Base-by-base conservation (phyloP, 2,888 invertebrate species). In the Amblyjoppa proteus region DNA sequence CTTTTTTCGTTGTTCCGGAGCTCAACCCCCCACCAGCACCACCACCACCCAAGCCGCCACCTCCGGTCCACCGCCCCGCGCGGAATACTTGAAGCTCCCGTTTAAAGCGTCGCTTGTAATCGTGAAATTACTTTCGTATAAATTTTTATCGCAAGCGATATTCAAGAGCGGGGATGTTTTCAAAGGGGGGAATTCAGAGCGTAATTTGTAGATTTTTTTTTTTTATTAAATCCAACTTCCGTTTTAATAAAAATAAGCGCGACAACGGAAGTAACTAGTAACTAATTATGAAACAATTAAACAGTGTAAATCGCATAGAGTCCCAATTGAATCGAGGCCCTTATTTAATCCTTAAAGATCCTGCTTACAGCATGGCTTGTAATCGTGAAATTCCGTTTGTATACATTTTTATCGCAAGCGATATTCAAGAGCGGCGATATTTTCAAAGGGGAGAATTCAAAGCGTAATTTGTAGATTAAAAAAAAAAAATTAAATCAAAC, bases 1-100 rank as follows among this genome's bases (percentile, higher is more conserved):
- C 91, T 91, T 91, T 90, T 87, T 87, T 87, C 89, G 87, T 88
- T 71, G 38, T 38, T 38, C 38, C 38, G 38, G 38, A 38, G 9
- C 38, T 38, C 38, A 38, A 38, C 7, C 1, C 9, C 7, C 7
- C 7, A 7, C 9, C 38, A 20, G 0, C 38, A 3, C 34, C 34
- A 2, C 34, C 34, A 2, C 7, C 7, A 6, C 38, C 38, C 7
- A 38, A 38, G 38, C 38, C 38, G 38, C 7, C 38, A 9, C 1
- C 38, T 38, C 38, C 38, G 38, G 38, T 38, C 4, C 25, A 56
- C 20, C 56, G 81, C 77, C 87, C 87, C 83, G 9, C 83, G 87
- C 89, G 90, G 89, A 90, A 90, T 90, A 88, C 87, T 88, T 87
- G 77, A 87, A 83, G 86, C 88, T 89, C 88, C 81, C 83, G 28